These are phyloP conservation scores for Pammene aurita DNA, from an alignment of 2,888 invertebrate species.

Conservation along the genomic window DNA sequence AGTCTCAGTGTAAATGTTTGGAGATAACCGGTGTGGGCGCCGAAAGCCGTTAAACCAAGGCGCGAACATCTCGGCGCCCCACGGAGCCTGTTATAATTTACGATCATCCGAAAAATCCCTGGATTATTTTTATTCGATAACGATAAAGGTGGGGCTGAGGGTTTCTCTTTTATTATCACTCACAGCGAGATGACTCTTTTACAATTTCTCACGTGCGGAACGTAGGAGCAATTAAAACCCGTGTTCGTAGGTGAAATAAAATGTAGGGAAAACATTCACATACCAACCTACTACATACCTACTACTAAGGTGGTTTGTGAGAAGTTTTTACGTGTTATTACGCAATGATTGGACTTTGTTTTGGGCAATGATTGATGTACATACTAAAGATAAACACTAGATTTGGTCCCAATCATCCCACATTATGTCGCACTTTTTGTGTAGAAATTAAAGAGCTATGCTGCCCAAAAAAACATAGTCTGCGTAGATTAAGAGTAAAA, in stretches of 20 bases:
- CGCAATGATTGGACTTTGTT: no score
- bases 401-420: no score
- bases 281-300: background rate
- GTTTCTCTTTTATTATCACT: slow-evolving; percentile 82
- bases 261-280: background rate
- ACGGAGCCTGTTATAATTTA: slow-evolving; percentile 79
- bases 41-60: slow-evolving; percentile 49
- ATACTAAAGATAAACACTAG: no score
- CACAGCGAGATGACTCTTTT: slow-evolving; percentile 73
- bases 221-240: slow-evolving; percentile 44
- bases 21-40: slow-evolving; percentile 28
- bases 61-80: slow-evolving; percentile 59
- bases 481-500: no score
- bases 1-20: slow-evolving; percentile 36
- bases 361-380: no score
- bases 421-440: no score
- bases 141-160: slow-evolving; percentile 81
- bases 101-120: slow-evolving; percentile 81
- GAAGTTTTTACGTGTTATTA: no score
- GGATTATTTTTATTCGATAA: slow-evolving; percentile 84
- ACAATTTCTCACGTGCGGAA: slow-evolving; percentile 76
- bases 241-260: background rate
- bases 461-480: no score
- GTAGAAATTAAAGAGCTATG: no score
- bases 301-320: background rate